These are phyloP conservation scores for Eospalax fontanierii DNA, from an alignment of 2,797 vertebrate species.

Conservation along the genomic window DNA sequence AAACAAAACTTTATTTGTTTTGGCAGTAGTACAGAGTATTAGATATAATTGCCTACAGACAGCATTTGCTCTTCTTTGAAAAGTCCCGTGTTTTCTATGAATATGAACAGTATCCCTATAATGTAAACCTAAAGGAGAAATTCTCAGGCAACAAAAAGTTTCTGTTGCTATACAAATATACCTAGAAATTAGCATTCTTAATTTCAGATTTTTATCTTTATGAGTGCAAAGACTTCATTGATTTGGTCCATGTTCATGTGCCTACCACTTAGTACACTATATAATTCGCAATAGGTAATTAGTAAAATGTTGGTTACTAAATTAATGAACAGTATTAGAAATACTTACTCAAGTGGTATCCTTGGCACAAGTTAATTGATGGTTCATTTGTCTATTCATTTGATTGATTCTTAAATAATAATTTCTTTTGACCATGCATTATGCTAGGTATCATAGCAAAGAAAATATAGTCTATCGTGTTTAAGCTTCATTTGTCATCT, in stretches of 20 bases:
- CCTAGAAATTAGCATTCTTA: slow-evolving; percentile 34
- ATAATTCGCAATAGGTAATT: slow-evolving; percentile 10
- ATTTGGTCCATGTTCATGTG: background rate
- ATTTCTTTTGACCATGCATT: slow-evolving; percentile 27
- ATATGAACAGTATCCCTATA: background rate
- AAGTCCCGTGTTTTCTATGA: background rate
- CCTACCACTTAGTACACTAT: background rate
- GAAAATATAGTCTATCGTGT: background rate
- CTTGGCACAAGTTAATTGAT: background rate
- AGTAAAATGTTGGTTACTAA: slow-evolving; percentile 38
- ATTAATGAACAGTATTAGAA: slow-evolving; percentile 53
- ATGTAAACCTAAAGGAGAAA: slow-evolving; percentile 18
- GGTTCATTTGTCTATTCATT: slow-evolving; percentile 48
- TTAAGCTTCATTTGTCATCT: too few relatives aligned
- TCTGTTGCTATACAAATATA: background rate
- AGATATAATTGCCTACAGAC: background rate
- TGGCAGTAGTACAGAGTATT: background rate
- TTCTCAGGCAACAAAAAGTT: background rate
- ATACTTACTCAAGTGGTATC: slow-evolving; percentile 26
- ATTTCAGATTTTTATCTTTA: slow-evolving; percentile 52
- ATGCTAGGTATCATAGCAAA: slow-evolving; percentile 51
- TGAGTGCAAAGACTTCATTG: background rate
- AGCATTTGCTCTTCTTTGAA: slow-evolving; percentile 32
- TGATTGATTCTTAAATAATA: slow-evolving; percentile 19
- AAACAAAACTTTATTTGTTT: background rate